Evolutionary conservation across 2,797 vertebrate genomes (phyloP).

Genomic region (Dendrocincla fuliginosa): DNA sequence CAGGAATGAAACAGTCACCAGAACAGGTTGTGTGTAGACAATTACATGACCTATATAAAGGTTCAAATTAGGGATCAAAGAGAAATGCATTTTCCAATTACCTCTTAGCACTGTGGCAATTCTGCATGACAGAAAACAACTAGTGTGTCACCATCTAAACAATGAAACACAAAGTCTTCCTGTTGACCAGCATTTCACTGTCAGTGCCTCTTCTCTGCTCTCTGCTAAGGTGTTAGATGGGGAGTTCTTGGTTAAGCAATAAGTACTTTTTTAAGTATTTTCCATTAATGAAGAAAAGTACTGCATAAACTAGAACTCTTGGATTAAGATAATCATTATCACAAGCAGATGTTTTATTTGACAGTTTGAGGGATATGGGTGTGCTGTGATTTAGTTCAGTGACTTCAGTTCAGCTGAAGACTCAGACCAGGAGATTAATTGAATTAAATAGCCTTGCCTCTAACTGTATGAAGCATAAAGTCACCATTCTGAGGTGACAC

Average conservation of each 20-base stretch:
- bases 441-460: neutral
- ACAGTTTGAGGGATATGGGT: neutral
- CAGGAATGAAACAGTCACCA: neutral
- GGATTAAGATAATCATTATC: constrained; percentile 9
- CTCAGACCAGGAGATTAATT: neutral
- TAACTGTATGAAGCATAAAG: neutral
- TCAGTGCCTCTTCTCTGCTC: neutral
- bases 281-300: neutral
- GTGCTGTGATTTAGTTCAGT: constrained; percentile 24
- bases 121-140: neutral
- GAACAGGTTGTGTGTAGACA: neutral
- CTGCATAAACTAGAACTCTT: neutral
- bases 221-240: neutral
- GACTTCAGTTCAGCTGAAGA: neutral
- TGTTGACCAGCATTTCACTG: neutral
- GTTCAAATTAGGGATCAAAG: neutral
- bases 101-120: neutral
- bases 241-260: neutral
- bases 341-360: neutral
- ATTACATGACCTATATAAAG: neutral
- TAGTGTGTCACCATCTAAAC: neutral
- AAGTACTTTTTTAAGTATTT: neutral
- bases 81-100: neutral
- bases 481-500: neutral
- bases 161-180: neutral